These are phyloP conservation scores for Quadroppia sp. DNA, from an alignment of 2,888 invertebrate species.

Conservation along the genomic window DNA sequence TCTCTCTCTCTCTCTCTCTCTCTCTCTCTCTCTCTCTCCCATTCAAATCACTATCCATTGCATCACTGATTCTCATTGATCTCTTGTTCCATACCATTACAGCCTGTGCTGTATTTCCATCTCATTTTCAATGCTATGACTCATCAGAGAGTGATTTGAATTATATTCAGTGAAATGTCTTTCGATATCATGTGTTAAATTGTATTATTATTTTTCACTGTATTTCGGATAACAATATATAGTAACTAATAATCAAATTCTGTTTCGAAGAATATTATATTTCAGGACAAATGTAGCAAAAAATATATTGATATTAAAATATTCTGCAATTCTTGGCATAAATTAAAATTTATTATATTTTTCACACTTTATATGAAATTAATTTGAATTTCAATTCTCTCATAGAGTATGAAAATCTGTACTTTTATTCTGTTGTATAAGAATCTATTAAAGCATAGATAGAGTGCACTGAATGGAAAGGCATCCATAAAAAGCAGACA, in stretches of 20 bases:
- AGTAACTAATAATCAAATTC: too few species aligned
- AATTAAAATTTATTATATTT: too few species aligned
- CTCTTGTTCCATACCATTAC: not conserved
- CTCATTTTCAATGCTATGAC: conserved; percentile 37
- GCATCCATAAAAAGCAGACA: not conserved
- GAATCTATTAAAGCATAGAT: too few species aligned
- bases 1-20: not conserved
- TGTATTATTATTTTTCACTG: not conserved
- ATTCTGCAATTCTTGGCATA: too few species aligned
- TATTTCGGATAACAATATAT: not conserved
- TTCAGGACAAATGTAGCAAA: too few species aligned
- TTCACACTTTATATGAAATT: too few species aligned
- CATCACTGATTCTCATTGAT: not conserved
- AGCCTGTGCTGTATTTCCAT: conserved; percentile 10
- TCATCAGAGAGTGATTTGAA: conserved; percentile 3
- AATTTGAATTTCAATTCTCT: too few species aligned
- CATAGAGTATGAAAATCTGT: too few species aligned
- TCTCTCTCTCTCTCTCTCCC: not conserved
- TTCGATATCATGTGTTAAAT: conserved; percentile 18
- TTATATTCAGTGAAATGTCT: conserved; percentile 27
- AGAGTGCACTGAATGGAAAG: too few species aligned
- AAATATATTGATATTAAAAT: too few species aligned
- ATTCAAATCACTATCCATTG: not conserved
- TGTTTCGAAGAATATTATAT: too few species aligned
- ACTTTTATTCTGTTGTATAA: too few species aligned